Base-by-base conservation (phyloP, 1,140 invertebrate species). In the Camponotus pennsylvanicus region DNA sequence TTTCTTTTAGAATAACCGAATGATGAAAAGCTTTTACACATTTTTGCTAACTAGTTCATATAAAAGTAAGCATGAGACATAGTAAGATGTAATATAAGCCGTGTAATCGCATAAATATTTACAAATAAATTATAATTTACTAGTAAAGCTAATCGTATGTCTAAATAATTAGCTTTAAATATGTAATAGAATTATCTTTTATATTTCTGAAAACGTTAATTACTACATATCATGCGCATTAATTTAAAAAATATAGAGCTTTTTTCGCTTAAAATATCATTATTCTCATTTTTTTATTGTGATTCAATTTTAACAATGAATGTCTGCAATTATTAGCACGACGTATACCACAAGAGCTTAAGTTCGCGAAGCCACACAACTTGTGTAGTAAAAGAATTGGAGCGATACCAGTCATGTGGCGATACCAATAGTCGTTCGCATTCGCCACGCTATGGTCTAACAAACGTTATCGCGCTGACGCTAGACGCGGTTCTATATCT, bases 281-380 rank as follows among this genome's bases (percentile, higher is more conserved):
- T 21, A 45, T 57, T 59, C 5, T 2, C 6, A 59, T 18, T 2
- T 73, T 1, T 13, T 45, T 18, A 8, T 18, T 32, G 3, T 32
- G 27, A 64, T 18, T 9, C 37, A 67, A 7, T 7, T 67, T 52
- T 13, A 37, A 5, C 3, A 13, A 69, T 40, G 11, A 52, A 67
- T 37, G 13, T 55, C 27, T 69, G 42, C 15, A 78, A 67, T 78
- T 52, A 27, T 79, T 79, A 21, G 15, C 32, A 52, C 32, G 11
- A 55, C 5, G 40, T 40, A 42, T 45, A 45, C 11, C 27, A 9
- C 2, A 5, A 11, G n/a, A 71, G 37, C 37, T 82, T 49, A 59
- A 59, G 55, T 34, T 52, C 4, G 37, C 27, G 79, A 82, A 82
- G 67, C 79, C 67, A 61, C 27, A 82, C n/a, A 21, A 83, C 27